Conservation (phyloP, 2,797 vertebrate species). For the Etheostoma perlongum region DNA sequence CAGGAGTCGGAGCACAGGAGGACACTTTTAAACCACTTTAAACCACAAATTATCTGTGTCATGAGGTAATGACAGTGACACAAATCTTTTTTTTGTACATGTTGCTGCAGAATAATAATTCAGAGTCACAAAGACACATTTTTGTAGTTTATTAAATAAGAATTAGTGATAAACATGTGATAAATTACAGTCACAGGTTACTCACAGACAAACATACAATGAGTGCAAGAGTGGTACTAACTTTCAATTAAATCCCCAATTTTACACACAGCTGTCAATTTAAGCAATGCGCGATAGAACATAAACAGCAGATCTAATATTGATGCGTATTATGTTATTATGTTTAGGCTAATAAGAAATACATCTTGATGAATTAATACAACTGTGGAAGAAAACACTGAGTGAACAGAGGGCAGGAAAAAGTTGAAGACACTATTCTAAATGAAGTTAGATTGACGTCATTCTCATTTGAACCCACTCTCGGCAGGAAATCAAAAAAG, state of each 20-base stretch:
- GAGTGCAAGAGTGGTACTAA: not conserved
- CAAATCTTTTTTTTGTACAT: not conserved
- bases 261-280: conserved; percentile 1
- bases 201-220: not conserved
- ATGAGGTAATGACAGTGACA: conserved; percentile 14
- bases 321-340: not conserved
- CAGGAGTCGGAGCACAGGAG: conserved; percentile 30
- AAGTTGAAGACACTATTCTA: not conserved
- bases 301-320: not conserved
- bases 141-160: not conserved
- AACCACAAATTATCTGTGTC: conserved; percentile 25
- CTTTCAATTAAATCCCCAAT: not conserved
- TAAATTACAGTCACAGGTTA: not conserved
- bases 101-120: conserved; percentile 21
- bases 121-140: not conserved
- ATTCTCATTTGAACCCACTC: not conserved
- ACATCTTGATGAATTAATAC: not conserved
- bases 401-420: not conserved
- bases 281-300: not conserved
- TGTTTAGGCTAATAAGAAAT: not conserved
- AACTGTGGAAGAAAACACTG: not conserved
- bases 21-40: conserved; percentile 28
- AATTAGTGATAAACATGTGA: not conserved
- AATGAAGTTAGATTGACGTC: not conserved
- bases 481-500: not conserved